phyloP scores from a whole-genome alignment of 2,113 vertebrate genomes.

The Onychostruthus taczanowskii region DNA sequence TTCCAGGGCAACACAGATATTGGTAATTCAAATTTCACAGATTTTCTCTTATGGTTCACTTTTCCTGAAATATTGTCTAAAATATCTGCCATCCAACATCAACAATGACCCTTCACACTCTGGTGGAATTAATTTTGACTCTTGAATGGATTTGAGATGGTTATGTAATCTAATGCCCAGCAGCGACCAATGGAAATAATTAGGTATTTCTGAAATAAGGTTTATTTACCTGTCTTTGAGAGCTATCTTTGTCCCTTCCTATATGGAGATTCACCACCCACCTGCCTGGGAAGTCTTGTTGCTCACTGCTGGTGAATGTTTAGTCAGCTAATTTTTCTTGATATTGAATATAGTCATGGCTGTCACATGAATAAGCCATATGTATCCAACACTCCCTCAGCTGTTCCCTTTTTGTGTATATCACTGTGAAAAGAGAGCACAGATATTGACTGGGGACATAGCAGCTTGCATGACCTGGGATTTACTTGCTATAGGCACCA shows the following conservation, averaged over 20 bases:
- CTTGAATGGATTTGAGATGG: neutral
- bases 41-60: neutral
- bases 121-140: neutral
- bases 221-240: neutral
- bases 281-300: neutral
- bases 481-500: neutral
- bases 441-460: neutral
- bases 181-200: neutral
- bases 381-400: neutral
- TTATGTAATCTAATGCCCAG: fast-evolving
- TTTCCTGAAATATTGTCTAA: neutral
- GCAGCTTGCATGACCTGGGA: neutral
- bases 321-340: neutral
- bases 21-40: neutral
- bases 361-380: neutral
- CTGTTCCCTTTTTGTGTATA: neutral
- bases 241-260: neutral
- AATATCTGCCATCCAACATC: neutral
- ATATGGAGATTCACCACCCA: neutral
- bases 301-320: neutral
- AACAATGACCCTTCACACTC: neutral
- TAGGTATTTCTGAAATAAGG: neutral
- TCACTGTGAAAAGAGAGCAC: neutral
- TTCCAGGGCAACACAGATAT: neutral
- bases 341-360: neutral